Evolutionary conservation across 2,797 vertebrate genomes (phyloP), one percentile per base, ranked within the genome.

Genomic region (Tangara arthus): DNA sequence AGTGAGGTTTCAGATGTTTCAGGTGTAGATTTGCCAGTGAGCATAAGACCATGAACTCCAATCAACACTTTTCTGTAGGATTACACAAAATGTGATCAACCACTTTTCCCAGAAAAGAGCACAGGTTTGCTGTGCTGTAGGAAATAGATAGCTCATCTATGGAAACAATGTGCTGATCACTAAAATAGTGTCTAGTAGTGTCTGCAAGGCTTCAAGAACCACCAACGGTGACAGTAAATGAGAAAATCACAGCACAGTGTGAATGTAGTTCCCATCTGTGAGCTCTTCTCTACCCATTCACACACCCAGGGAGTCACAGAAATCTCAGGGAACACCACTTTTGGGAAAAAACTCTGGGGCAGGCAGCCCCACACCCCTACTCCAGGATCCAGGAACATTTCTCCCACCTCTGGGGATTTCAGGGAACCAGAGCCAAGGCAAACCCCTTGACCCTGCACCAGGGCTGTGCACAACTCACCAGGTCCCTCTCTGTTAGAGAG

Each of bases 1-100:
- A 87, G 42, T 49, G 52, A 82, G 19, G 12, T 56, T 90, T 81
- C 80, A 88, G 41, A 84, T 21, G 41, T 32, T 55, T 16, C n/a
- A 65, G 39, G 30, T 34, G 9, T 26, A 83, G 30, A 50, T 69
- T 71, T 28, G 8, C 28, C 47, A 63, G 49, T 23, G 2, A 75
- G 27, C 15, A 4, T 12, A 66, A 66, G 5, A 44, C 6, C 41
- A 18, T 23, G 37, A 90, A 65, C 35, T 81, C 30, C 37, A 52
- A 55, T 15, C 0, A 0, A 46, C 30, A 37, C 6, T 70, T 26
- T 37, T 11, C 21, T 46, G 34, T 14, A 75, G 61, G 10, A 46
- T 15, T 10, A 82, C 23, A 39, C 24, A 70, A 92, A 85, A 34
- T 39, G 9, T 0, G 0, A 68, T 23, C 60, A 84, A 52, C 6